Conservation (phyloP, 2,888 invertebrate genomes). For the Euspilapteryx auroguttella region DNA sequence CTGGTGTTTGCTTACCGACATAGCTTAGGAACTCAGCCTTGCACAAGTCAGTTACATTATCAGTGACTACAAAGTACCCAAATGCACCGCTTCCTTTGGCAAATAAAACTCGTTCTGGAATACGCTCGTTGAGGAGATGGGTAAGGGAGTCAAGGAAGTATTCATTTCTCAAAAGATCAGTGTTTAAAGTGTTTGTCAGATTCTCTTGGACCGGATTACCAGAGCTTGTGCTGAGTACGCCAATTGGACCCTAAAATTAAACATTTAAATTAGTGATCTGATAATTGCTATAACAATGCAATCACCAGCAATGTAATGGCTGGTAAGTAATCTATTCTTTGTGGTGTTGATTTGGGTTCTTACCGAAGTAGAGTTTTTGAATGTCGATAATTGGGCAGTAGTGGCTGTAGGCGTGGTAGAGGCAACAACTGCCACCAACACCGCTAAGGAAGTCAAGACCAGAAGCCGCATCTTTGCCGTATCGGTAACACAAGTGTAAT, state of each 20-base stretch:
- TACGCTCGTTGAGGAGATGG: constrained; percentile 80
- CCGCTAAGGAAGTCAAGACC: no score
- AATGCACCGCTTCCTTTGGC: constrained; percentile 86
- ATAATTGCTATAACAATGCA: no score
- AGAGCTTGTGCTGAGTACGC: constrained; percentile 63
- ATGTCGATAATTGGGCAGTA: no score
- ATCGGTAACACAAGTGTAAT: no score
- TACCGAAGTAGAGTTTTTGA: no score
- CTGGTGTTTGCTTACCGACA: constrained; percentile 54
- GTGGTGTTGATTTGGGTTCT: no score
- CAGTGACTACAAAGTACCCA: constrained; percentile 76
- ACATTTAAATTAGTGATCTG: no score
- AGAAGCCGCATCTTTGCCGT: no score
- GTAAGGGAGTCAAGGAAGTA: constrained; percentile 68
- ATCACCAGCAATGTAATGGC: no score
- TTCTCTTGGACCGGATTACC: constrained; percentile 72
- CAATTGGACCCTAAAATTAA: constrained; percentile 1
- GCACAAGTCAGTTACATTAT: constrained; percentile 65
- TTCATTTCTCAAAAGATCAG: constrained; percentile 73
- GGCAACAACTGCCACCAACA: no score
- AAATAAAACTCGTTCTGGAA: constrained; percentile 86
- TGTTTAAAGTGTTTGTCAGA: constrained; percentile 72
- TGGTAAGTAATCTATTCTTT: no score
- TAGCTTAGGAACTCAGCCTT: constrained; percentile 53
- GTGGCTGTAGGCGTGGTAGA: no score